Evolutionary conservation across 2,888 invertebrate species (phyloP).

Genomic region (Rhaphigaster nebulosa): DNA sequence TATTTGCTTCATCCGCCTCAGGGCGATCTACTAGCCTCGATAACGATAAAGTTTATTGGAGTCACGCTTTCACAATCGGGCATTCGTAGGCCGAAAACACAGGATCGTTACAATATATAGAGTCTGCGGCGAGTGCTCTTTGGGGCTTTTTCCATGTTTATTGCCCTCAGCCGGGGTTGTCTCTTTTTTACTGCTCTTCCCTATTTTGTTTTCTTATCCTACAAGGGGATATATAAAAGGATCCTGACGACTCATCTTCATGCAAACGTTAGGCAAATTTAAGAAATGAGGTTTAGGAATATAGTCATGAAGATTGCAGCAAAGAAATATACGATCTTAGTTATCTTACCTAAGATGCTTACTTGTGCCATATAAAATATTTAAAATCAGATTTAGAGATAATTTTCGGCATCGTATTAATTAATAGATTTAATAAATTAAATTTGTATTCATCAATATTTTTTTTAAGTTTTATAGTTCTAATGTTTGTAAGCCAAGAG

Average conservation of each 20-base stretch:
- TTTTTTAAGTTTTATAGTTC: no score
- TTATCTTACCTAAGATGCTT: no score
- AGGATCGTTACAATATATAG: background rate
- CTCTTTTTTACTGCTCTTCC: background rate
- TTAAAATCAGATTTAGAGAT: no score
- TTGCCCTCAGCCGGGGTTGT: background rate
- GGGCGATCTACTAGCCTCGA: background rate
- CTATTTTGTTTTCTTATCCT: background rate
- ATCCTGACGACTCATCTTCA: background rate
- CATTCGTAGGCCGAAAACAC: conserved; percentile 10
- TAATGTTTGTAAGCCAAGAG: no score
- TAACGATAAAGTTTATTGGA: background rate
- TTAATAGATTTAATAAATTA: no score
- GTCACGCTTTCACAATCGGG: background rate
- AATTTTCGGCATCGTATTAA: no score
- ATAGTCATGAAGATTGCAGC: no score
- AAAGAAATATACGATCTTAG: no score
- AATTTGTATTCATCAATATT: no score
- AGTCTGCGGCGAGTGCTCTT: background rate
- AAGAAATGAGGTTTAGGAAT: no score
- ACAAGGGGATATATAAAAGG: background rate
- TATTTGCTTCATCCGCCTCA: background rate
- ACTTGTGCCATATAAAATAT: no score
- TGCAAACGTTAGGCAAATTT: background rate
- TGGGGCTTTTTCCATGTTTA: background rate